Conservation (phyloP, 2,797 vertebrate species). For the Sciurus vulgaris region DNA sequence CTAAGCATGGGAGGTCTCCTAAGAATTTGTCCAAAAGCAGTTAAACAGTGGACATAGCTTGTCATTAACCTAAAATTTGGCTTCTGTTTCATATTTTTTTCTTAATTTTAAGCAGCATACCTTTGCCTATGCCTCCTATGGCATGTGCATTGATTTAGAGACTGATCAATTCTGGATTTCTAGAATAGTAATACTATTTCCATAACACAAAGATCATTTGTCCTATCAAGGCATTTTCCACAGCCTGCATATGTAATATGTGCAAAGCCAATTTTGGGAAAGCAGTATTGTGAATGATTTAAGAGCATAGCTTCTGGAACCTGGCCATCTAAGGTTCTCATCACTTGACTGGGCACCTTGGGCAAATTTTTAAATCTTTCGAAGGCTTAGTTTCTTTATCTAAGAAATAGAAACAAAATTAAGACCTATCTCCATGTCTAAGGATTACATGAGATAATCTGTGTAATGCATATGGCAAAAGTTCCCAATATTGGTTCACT, state of each 20-base stretch:
- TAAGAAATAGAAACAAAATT: constrained; percentile 58
- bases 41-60: constrained; percentile 14
- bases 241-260: not conserved
- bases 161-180: constrained; percentile 12
- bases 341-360: not conserved
- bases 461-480: constrained; percentile 19
- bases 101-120: not conserved
- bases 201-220: not conserved
- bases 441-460: constrained; percentile 39
- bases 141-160: constrained; percentile 10
- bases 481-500: not conserved
- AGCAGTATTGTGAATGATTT: not conserved
- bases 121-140: not conserved
- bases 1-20: not conserved
- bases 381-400: constrained; percentile 32
- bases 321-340: not conserved
- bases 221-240: not conserved
- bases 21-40: constrained; percentile 47
- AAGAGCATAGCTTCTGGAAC: constrained; percentile 22
- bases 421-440: not conserved
- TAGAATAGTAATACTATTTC: constrained; percentile 44
- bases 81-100: constrained; percentile 12
- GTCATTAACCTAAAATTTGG: not conserved
- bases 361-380: constrained; percentile 45
- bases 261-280: not conserved